Conservation (phyloP, 2,113 vertebrate genomes). For the Tetrax tetrax region DNA sequence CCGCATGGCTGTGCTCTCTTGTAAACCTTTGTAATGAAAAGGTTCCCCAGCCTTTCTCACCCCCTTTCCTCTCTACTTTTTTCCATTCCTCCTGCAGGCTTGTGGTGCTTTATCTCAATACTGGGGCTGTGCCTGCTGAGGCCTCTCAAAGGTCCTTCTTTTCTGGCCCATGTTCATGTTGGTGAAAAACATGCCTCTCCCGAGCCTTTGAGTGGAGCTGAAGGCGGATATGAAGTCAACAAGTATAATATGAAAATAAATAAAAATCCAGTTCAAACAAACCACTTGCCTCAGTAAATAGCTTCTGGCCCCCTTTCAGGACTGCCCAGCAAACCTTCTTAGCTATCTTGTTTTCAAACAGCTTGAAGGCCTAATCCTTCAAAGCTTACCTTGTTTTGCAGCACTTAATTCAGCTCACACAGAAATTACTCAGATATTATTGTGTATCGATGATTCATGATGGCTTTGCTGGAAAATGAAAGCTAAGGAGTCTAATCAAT, state of each 20-base stretch:
- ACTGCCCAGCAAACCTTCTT: conserved; percentile 42
- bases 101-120: conserved; percentile 55
- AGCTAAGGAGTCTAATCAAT: conserved; percentile 76
- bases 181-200: conserved; percentile 46
- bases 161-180: conserved; percentile 29
- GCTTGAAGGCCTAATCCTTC: conserved; percentile 54
- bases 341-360: conserved; percentile 51
- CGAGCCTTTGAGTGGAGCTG: conserved; percentile 36
- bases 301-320: conserved; percentile 59
- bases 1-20: not conserved
- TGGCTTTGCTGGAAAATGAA: conserved; percentile 69
- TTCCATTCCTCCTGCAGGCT: not conserved
- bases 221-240: conserved; percentile 73
- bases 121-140: conserved; percentile 57
- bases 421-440: conserved; percentile 65
- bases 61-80: not conserved
- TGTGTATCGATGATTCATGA: conserved; percentile 72
- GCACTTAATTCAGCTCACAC: conserved; percentile 24
- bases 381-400: conserved; percentile 70
- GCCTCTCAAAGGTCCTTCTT: conserved; percentile 66
- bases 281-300: conserved; percentile 66
- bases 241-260: conserved; percentile 75
- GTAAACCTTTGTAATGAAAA: not conserved
- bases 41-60: not conserved
- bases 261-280: conserved; percentile 72